Base-by-base conservation (phyloP, 2,113 vertebrate genomes). In the Catharus bicknelli region DNA sequence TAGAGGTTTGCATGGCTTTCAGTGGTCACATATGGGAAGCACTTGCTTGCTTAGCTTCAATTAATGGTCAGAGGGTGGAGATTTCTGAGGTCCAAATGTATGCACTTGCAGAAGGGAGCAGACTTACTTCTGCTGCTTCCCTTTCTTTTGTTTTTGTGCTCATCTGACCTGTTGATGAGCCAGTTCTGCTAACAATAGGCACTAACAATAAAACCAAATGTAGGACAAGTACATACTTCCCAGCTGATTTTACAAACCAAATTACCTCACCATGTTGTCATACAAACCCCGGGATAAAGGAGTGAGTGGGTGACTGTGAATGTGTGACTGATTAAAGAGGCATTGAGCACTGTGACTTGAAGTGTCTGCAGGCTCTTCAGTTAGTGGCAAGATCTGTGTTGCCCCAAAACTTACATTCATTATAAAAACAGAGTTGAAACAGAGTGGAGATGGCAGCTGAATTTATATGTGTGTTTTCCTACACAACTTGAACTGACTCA, bases 101-200 rank as follows among this genome's bases (percentile, higher is more conserved):
- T 43, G 43, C 64, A 27, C 29, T 76, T 40, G n/a, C 32, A 30
- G 30, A 84, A 75, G 23, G 16, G 11, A 27, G 27, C 16, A 75
- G 29, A 25, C 21, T 75, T 58, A 50, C 6, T 81, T 50, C 32
- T 81, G 57, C 18, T 72, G 43, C 73, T 87, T 88, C 48, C 55
- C 5, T 70, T 80, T 79, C 32, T 88, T 79, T 79, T 82, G 50
- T 86, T 94, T 73, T 18, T 38, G 8, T 61, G 66, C 45, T 91
- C 36, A 36, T 64, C 84, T 83, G 89, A 72, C 62, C 75, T 73
- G 70, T 69, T 85, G 66, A 57, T 64, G 81, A 95, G 70, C 57
- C 45, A 45, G 32, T 91, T 95, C 58, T 89, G 66, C 66, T 61
- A 82, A 94, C 64, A 87, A 48, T 82, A 90, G 78, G 40, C 81